Percentiles rank a stretch among this genome's conserved stretches.
Evolutionary conservation across 2,888 invertebrate genomes (phyloP).

Genomic region (Emesis russula): DNA sequence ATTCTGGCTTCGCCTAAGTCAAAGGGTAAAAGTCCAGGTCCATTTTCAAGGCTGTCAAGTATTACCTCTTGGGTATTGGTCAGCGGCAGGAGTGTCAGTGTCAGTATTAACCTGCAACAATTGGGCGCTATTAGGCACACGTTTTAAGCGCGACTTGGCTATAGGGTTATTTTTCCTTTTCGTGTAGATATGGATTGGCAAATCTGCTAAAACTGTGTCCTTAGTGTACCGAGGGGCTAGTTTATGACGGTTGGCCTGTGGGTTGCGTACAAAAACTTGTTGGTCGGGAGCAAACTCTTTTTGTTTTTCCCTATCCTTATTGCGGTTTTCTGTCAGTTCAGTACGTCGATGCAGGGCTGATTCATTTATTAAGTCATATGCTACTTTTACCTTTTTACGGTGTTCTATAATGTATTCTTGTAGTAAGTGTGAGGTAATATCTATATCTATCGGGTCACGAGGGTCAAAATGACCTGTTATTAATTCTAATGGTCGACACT

Average conservation of each 20-base stretch:
- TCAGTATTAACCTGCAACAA: slow-evolving; percentile 26
- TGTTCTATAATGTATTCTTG: no score
- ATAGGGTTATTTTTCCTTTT: slow-evolving; percentile 25
- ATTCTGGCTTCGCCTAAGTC: not conserved
- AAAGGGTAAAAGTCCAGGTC: no score
- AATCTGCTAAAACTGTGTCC: not conserved
- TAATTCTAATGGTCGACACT: no score
- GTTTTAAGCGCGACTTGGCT: slow-evolving; percentile 33
- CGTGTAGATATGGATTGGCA: slow-evolving; percentile 31
- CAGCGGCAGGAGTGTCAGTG: not conserved
- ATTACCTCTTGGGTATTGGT: not conserved
- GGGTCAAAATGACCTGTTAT: no score
- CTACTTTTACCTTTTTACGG: no score
- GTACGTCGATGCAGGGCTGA: not conserved
- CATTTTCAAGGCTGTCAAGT: not conserved
- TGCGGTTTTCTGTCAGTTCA: slow-evolving; percentile 14
- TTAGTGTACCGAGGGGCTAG: not conserved
- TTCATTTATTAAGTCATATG: not conserved
- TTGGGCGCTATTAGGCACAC: slow-evolving; percentile 6
- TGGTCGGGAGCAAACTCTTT: slow-evolving; percentile 20
- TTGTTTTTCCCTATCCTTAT: slow-evolving; percentile 25
- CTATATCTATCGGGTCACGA: no score
- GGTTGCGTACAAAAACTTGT: slow-evolving; percentile 29
- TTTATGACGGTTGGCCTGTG: slow-evolving; percentile 17
- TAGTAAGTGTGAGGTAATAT: no score